Base-by-base conservation (phyloP, 2,888 invertebrate genomes). In the Melangyna quadrimaculata region DNA sequence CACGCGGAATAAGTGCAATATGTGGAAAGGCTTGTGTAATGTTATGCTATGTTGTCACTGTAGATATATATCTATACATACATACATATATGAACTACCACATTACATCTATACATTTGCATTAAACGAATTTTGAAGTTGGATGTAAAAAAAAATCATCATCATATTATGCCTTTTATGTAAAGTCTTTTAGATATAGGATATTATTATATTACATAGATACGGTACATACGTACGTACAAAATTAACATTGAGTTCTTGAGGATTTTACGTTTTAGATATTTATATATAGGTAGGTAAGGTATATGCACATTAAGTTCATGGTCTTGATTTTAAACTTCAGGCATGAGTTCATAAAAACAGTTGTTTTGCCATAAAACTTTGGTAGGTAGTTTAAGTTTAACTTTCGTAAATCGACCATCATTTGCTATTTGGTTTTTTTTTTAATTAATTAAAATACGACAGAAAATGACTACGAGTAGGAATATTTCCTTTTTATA, bases 1-100 rank as follows among this genome's bases (percentile, higher is more conserved):
- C 22, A 65, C 63, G 70, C 70, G 61, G 75, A 71, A 77, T 71
- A 45, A 70, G 80, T 81, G 70, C 75, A 80, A 55, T 51, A 63
- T 48, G 69, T 17, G 61, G 19, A 51, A 51, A 59, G 59, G 57
- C 37, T 17, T 53, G 17, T 24, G 67, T 71, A 17, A 29, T 37
- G 37, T 35, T 22, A 72, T 45, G 35, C 63, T 43, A 10, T 63
- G 10, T 3, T n/a, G 27, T 65, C 32, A 67, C 65, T 32, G 14
- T 48, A 19, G 7, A 29, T 19, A 65, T 0, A 2, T 59, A 57
- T 37, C 12, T 37, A 10, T 12, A 0, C 5, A 48, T 1, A 4
- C 12, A 22, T 12, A 48, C 22, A 5, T 7, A n/a, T n/a, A 3
- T n/a, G n/a, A n/a, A n/a, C n/a, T n/a, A n/a, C n/a, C n/a, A n/a